phyloP scores from a whole-genome alignment of 2,797 vertebrate species.

The Phoxinus dragarum region DNA sequence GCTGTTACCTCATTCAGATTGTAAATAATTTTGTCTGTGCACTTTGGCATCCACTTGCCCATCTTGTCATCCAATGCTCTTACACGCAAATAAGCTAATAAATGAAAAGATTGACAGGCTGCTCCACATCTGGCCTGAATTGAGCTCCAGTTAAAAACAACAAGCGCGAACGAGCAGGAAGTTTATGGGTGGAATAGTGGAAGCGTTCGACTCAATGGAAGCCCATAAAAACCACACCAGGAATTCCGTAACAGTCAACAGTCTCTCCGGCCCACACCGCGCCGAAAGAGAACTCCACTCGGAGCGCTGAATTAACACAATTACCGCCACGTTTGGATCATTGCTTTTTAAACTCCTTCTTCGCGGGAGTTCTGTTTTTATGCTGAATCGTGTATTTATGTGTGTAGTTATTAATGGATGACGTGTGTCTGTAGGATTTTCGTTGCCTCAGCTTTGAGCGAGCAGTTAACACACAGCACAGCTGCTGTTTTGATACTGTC shows the following conservation, averaged over 20 bases:
- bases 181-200: slow-evolving; percentile 51
- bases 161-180: slow-evolving; percentile 47
- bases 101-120: slow-evolving; percentile 50
- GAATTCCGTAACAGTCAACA: slow-evolving; percentile 44
- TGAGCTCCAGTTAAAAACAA: slow-evolving; percentile 50
- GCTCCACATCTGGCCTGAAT: slow-evolving; percentile 51
- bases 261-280: slow-evolving; percentile 9
- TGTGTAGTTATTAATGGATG: slow-evolving; percentile 23
- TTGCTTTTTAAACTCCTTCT: slow-evolving; percentile 34
- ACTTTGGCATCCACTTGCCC: neutral
- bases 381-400: slow-evolving; percentile 21
- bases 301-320: slow-evolving; percentile 13
- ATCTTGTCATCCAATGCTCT: neutral
- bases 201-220: slow-evolving; percentile 43
- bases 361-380: slow-evolving; percentile 13
- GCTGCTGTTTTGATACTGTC: slow-evolving; percentile 52
- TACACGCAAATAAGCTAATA: slow-evolving; percentile 9
- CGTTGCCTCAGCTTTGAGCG: neutral
- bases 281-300: slow-evolving; percentile 23
- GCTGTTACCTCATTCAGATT: slow-evolving; percentile 51
- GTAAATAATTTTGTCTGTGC: slow-evolving; percentile 45
- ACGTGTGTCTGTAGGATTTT: slow-evolving; percentile 24
- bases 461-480: slow-evolving; percentile 38
- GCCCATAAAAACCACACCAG: slow-evolving; percentile 50
- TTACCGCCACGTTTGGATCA: slow-evolving; percentile 30